Conservation (phyloP, 2,888 invertebrate species). For the Brenthis hecate region DNA sequence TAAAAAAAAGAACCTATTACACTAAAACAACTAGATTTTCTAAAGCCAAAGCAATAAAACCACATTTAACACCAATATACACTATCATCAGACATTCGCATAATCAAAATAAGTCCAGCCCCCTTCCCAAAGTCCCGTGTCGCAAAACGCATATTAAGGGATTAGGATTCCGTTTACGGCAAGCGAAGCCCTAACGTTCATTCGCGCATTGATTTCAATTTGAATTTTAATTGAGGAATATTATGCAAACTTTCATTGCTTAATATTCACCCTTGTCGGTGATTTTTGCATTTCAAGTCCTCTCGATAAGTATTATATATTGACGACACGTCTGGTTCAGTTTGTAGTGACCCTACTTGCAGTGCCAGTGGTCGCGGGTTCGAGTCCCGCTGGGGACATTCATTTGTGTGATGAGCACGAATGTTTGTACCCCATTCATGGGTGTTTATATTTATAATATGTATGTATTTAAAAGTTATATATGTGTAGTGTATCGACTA, state of each 20-base stretch:
- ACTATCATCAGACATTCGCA: conserved; percentile 18
- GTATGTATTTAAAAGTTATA: too few species aligned
- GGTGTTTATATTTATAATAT: too few species aligned
- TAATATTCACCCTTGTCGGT: conserved; percentile 78
- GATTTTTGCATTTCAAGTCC: conserved; percentile 78
- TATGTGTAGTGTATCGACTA: too few species aligned
- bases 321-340: too few species aligned
- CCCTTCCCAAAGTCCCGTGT: conserved; percentile 32
- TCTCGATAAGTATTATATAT: conserved; percentile 76
- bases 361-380: too few species aligned
- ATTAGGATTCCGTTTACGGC: conserved; percentile 44
- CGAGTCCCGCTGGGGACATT: too few species aligned
- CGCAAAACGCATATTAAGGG: conserved; percentile 49
- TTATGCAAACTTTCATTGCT: conserved; percentile 81
- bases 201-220: conserved; percentile 82
- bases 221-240: conserved; percentile 83
- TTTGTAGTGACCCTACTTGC: too few species aligned
- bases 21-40: too few species aligned
- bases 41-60: neutral
- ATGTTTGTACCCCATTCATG: too few species aligned
- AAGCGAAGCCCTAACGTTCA: conserved; percentile 52
- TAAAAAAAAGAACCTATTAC: too few species aligned
- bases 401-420: too few species aligned
- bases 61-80: conserved; percentile 18
- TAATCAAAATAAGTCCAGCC: conserved; percentile 31